Evolutionary conservation across 2,113 vertebrate species (phyloP), one percentile per base, ranked within the genome.

Genomic region (Triplophysa tibetana): DNA sequence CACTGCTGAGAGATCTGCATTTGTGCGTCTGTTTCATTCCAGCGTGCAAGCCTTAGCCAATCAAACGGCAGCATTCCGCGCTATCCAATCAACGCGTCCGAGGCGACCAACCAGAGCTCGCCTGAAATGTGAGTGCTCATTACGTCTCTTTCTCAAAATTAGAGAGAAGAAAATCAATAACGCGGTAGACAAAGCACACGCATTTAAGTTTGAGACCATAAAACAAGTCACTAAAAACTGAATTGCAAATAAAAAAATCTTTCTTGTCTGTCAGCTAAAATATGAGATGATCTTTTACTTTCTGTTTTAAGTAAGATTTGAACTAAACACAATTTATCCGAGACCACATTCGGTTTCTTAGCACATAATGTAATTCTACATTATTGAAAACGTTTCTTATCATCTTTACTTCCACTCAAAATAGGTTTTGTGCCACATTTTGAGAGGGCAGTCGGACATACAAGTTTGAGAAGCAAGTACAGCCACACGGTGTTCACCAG

Each of bases 81-180:
- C 0, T 21, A 80, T 58, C 92, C 91, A 92, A 92, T 93, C 85
- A 81, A 74, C 0, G 60, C 2, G 68, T 60, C 75, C 43, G 78
- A 78, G 84, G 1, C 50, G 83, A 65, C 92, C 91, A 92, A 93
- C 91, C 87, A 85, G 77, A 75, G 80, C 52, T 75, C 77, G 81
- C 13, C 16, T 79, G 88, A 70, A 85, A 43, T 45, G 19, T 52
- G 70, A 81, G 24, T 58, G 26, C 72, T 62, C 5, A 26, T 41
- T 82, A 54, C 75, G 23, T 19, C 52, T 17, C 54, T 12, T 23
- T 54, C 62, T 80, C 63, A 73, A 81, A 73, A 56, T 76, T 50
- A 48, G 29, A 52, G 17, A 17, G 50, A 23, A 73, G 8, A 19
- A 21, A 33, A 48, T 19, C 7, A 23, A 24, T 17, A 26, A 29